These are phyloP conservation scores for Heliconius eleuchia DNA, from an alignment of 1,140 invertebrate genomes.

Conservation along the genomic window DNA sequence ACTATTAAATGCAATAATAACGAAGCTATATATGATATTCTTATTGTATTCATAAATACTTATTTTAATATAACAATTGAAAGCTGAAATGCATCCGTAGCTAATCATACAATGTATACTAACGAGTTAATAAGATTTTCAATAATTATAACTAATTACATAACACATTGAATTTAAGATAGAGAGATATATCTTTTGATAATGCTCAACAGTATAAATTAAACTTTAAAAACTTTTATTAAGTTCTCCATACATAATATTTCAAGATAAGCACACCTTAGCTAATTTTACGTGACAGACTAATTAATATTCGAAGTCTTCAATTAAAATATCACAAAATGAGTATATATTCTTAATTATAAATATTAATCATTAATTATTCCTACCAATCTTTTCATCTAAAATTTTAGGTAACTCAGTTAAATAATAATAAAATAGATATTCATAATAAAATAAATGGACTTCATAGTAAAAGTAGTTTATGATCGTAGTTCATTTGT, in stretches of 20 bases:
- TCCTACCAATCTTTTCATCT: not conserved
- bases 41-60: not conserved
- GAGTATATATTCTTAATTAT: not conserved
- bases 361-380: not conserved
- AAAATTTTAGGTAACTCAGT: too few relatives aligned
- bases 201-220: not conserved
- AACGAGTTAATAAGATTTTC: not conserved
- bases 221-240: not conserved
- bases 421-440: too few relatives aligned
- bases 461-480: too few relatives aligned
- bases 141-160: not conserved
- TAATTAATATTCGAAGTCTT: conserved; percentile 1
- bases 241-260: not conserved
- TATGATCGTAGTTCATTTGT: too few relatives aligned
- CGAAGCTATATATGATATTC: not conserved
- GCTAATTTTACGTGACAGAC: not conserved
- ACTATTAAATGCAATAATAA: not conserved
- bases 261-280: not conserved
- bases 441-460: too few relatives aligned
- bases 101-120: not conserved
- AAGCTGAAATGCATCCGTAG: not conserved
- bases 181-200: not conserved
- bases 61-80: not conserved
- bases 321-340: conserved; percentile 5
- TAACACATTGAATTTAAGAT: not conserved